Evolutionary conservation across 2,888 invertebrate genomes (phyloP).

Genomic region (Leucophenga montana): DNA sequence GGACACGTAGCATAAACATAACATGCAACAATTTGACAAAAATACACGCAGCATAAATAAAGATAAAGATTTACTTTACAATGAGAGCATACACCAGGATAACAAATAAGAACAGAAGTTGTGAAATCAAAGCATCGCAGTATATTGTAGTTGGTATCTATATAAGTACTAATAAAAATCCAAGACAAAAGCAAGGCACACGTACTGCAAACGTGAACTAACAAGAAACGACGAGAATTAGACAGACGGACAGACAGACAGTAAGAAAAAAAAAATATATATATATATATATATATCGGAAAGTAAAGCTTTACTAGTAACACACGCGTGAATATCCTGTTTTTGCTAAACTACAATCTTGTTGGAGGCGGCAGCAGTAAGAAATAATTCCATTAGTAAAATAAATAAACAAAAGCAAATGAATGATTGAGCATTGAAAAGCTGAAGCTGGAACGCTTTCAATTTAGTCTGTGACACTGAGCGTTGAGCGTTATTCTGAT

Average conservation of each 20-base stretch:
- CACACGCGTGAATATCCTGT: background rate
- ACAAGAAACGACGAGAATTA: slow-evolving; percentile 2
- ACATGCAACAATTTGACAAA: slow-evolving; percentile 19
- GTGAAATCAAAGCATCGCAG: slow-evolving; percentile 40
- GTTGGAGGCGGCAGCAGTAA: slow-evolving; percentile 25
- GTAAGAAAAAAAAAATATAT: background rate
- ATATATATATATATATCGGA: too few species aligned
- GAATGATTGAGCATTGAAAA: slow-evolving; percentile 55
- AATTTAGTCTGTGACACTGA: background rate
- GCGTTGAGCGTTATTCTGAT: too few species aligned
- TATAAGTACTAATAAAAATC: slow-evolving; percentile 19
- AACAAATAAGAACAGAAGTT: slow-evolving; percentile 26
- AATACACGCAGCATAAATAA: slow-evolving; percentile 4
- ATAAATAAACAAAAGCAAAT: slow-evolving; percentile 67
- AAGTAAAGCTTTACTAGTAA: slow-evolving; percentile 1
- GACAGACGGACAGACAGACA: slow-evolving; percentile 20
- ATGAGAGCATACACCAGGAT: background rate
- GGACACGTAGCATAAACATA: slow-evolving; percentile 46
- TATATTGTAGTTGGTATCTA: slow-evolving; percentile 36
- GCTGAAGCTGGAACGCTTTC: background rate
- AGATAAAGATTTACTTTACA: background rate
- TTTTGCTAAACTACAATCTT: background rate
- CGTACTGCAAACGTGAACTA: slow-evolving; percentile 22
- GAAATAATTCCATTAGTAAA: slow-evolving; percentile 70
- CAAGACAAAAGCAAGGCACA: slow-evolving; percentile 3